Percentiles rank a stretch among this genome's conserved stretches.
Evolutionary conservation across 2,113 vertebrate species (phyloP).

Genomic region (Chascanopsetta lugubris): DNA sequence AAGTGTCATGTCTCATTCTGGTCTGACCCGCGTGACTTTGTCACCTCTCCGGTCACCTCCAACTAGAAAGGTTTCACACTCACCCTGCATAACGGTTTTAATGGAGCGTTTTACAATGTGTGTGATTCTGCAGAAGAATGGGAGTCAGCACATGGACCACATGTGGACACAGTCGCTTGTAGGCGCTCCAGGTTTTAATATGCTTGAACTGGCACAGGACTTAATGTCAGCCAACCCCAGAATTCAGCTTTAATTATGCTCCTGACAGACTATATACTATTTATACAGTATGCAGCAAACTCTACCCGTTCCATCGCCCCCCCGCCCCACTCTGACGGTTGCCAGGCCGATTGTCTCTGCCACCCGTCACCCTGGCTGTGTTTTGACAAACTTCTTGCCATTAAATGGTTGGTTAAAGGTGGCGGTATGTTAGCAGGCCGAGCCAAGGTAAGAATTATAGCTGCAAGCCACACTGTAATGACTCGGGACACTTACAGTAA

Average conservation of each 20-base stretch:
- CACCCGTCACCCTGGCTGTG: slow-evolving; percentile 31
- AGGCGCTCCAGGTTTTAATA: slow-evolving; percentile 52
- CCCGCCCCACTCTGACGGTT: slow-evolving; percentile 34
- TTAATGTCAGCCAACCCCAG: slow-evolving; percentile 30
- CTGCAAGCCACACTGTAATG: slow-evolving; percentile 12
- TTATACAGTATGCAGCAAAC: background rate
- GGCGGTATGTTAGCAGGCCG: slow-evolving; percentile 9
- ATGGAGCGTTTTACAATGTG: no score
- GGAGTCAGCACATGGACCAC: slow-evolving; percentile 35
- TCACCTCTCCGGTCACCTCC: no score
- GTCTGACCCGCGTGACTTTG: no score
- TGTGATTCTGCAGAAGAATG: no score
- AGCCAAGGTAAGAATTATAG: slow-evolving; percentile 26
- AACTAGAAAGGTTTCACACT: no score
- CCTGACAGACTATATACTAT: slow-evolving; percentile 37
- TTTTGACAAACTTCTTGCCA: slow-evolving; percentile 50
- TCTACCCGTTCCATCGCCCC: slow-evolving; percentile 20
- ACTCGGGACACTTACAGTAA: background rate
- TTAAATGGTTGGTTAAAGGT: slow-evolving; percentile 42
- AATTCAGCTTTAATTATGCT: slow-evolving; percentile 59
- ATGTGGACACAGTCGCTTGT: slow-evolving; percentile 28
- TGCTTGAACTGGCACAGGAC: slow-evolving; percentile 61
- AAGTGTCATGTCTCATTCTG: no score
- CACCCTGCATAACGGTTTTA: no score
- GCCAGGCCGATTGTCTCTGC: slow-evolving; percentile 45